Evolutionary conservation across 1,140 invertebrate species (phyloP), one percentile per base, ranked within the genome.

Genomic region (Drosophila parvula): DNA sequence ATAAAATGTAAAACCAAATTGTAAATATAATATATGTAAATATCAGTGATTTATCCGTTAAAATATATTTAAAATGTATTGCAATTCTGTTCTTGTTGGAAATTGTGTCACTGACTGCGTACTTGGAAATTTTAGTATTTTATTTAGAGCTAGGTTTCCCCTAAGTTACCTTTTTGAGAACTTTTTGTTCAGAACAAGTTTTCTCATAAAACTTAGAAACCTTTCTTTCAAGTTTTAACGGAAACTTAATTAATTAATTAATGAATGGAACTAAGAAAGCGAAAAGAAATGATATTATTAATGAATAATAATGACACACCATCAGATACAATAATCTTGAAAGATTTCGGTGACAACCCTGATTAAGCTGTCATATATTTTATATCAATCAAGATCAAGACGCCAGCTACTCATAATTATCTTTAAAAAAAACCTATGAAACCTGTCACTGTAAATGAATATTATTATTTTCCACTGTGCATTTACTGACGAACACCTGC

Each of bases 401-500:
- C 12, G 2, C 22, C 22, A 59, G 9, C 14, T n/a, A 32, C 44
- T 27, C 27, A 40, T 16, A 38, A 56, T 28, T 61, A 32, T 47
- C n/a, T 12, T 16, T n/a, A n/a, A n/a, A 48, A 61, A 64, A 51
- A 50, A 16, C 18, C 18, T 3, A 18, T 9, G 10, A 9, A 36
- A 38, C 28, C 11, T 51, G 38, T 53, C 38, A 28, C 32, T n/a
- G 6, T 5, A 28, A 18, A 18, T 61, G 16, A 32, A 38, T 44
- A 11, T 5, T 4, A 44, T 5, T 22, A 22, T 69, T 69, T 69
- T 14, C 18, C 7, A 9, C 47, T 3, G 65, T 69, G 65, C 47
- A 64, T 10, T n/a, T 10, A 12, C 11, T 18, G 18, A 9, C 61
- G 22, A 68, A 65, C 65, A 68, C 65, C 65, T 68, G 65, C 27